These are phyloP conservation scores for Ceratina australensis DNA, from an alignment of 1,140 invertebrate genomes.

Conservation along the genomic window DNA sequence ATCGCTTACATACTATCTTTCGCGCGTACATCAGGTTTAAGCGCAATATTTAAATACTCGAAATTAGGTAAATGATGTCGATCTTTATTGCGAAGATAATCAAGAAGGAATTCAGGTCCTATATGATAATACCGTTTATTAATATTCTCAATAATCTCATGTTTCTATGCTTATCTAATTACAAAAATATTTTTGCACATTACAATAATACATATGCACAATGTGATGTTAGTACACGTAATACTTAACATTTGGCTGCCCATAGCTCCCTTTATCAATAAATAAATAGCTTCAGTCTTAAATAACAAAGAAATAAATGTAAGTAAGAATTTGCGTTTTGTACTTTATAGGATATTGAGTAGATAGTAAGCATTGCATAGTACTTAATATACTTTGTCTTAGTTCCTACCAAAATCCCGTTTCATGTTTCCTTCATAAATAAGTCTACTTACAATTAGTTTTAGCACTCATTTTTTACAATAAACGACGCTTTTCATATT, in stretches of 20 bases:
- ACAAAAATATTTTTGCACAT: conserved; percentile 10
- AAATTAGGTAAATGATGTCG: too few species aligned
- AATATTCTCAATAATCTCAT: too few species aligned
- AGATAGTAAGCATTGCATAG: conserved; percentile 9
- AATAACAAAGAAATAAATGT: background rate
- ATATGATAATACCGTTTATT: too few species aligned
- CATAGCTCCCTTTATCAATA: conserved; percentile 33
- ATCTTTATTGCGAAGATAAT: background rate
- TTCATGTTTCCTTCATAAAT: background rate
- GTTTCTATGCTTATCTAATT: background rate
- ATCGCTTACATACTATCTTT: too few species aligned
- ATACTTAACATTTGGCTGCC: background rate
- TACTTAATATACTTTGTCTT: background rate
- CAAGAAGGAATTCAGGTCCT: background rate
- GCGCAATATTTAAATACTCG: too few species aligned
- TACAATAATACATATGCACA: background rate
- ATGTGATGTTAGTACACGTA: background rate
- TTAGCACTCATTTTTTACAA: too few species aligned
- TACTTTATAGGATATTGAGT: background rate
- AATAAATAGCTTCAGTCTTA: conserved; percentile 52
- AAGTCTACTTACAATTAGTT: background rate
- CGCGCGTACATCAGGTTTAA: too few species aligned
- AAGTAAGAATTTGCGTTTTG: conserved; percentile 13
- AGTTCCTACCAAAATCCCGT: background rate
- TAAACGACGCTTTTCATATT: background rate